Base-by-base conservation (phyloP, 2,888 invertebrate genomes). In the Heteromyza rotundicornis region DNA sequence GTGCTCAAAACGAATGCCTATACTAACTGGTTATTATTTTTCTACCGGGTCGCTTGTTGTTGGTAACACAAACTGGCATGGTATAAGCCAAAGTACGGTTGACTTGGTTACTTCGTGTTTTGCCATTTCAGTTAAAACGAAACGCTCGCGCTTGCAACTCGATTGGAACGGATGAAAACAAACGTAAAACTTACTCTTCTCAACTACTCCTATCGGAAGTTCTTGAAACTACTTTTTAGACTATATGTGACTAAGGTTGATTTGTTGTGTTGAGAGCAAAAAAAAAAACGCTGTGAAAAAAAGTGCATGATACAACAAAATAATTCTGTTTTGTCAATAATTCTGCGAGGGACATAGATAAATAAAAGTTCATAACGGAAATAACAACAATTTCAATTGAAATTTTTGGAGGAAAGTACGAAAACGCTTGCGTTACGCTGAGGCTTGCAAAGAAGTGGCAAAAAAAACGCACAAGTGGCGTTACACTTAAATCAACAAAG, bases 101-200 rank as follows among this genome's bases (percentile, higher is more conserved):
- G 64, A 51, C 64, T 76, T 76, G 76, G 76, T 75, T 77, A 77
- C 76, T 74, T 72, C 68, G 69, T 75, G 74, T 75, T 74, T 75
- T 72, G 74, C 74, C 74, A 74, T 73, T 75, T 75, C 74, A 74
- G 70, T 74, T 75, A 68, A 65, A 62, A 69, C 65, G 69, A 71
- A 76, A 68, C 74, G 66, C 70, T 79, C 75, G 78, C 70, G 72
- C 66, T 67, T 64, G 60, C 57, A 72, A 75, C 74, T 71, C 73
- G 70, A 57, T 62, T 60, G 49, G 17, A 62, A 57, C 52, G 27
- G 32, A 61, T 40, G n/a, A 22, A 50, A 60, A 58, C 59, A 61
- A 52, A 52, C 5, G 24, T 24, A 52, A 23, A 54, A n/a, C n/a
- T n/a, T n/a, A n/a, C n/a, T n/a, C n/a, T n/a, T n/a, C 27, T 20